Base-by-base conservation (phyloP, 2,797 vertebrate species). In the Acanthurus tractus region DNA sequence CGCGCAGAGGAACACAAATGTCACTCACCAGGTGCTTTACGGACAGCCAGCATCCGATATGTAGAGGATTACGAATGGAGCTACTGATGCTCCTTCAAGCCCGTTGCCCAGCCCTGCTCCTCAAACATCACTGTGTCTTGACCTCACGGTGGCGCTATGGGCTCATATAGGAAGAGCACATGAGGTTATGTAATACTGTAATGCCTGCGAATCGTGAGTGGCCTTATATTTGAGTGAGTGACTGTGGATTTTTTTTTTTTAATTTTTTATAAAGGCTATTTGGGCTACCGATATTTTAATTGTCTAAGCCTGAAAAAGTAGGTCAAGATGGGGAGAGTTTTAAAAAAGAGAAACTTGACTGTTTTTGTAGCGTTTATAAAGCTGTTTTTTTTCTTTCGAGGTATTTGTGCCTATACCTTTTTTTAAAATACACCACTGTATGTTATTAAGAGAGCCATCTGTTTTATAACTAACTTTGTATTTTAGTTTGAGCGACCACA, bases 131-230 rank as follows among this genome's bases (percentile, higher is more conserved):
- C 67, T 0, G 64, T 0, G 79, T 70, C 83, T 91, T 85, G 55
- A 84, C 81, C 94, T 71, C 90, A 63, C 10, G 90, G 87, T 86
- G 94, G 93, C 93, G 92, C 92, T 89, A 6, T 23, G 74, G 0
- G 49, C 78, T 25, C 71, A 18, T 7, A 0, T 0, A 50, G 42
- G 22, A 50, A 34, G 29, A 52, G 20, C 2, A 36, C 70, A 49
- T 0, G 62, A 10, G 48, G 68, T 91, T 93, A 93, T 69, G 86
- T 90, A 90, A 92, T 52, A 34, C 13, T 6, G 1, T 5, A 20
- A 29, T 52, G 59, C 64, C 64, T 70, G 50, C 18, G 17, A 66
- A 70, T 42, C 44, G 8, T 20, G 61, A 83, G 75, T 61, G 62
- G 58, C 56, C n/a, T 25, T 7, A 34, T 34, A 34, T 34, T 34